Conservation (phyloP, 30 jellyfish, hydroid and myxozoan species). For the Euphysa ruthae region DNA sequence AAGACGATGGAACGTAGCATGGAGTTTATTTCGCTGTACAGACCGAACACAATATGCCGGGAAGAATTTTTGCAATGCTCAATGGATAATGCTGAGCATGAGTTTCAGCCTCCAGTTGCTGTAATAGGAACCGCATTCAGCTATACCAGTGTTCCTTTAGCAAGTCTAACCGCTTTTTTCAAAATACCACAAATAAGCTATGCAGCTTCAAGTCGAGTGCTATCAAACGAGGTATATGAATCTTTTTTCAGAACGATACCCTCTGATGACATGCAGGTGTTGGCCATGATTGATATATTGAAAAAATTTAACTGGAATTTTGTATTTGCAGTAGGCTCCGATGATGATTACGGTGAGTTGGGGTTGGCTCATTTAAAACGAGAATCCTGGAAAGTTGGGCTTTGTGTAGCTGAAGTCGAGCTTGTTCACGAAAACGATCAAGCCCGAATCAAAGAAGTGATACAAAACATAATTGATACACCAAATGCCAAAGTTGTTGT, state of each 20-base stretch:
- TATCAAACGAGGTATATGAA: constrained; percentile 52
- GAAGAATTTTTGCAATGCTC: constrained; percentile 60
- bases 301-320: constrained; percentile 66
- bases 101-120: constrained; percentile 27
- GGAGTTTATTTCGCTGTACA: constrained; percentile 73
- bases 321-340: constrained; percentile 79
- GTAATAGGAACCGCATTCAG: constrained; percentile 75
- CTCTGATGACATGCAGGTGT: constrained; percentile 66
- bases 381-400: constrained; percentile 40
- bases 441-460: constrained; percentile 46
- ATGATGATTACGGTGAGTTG: constrained; percentile 81
- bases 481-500: constrained; percentile 71
- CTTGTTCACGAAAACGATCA: no score
- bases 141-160: constrained; percentile 69
- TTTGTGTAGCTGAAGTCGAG: constrained; percentile 67
- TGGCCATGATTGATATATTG: constrained; percentile 69
- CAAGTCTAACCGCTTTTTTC: constrained; percentile 64
- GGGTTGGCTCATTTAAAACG: constrained; percentile 65
- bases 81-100: constrained; percentile 16
- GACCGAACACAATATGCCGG: constrained; percentile 79
- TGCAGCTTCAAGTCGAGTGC: constrained; percentile 73
- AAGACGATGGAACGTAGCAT: constrained; percentile 80
- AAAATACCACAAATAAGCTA: constrained; percentile 70
- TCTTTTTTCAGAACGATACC: constrained; percentile 90
- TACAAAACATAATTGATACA: constrained; percentile 18